phyloP scores from a whole-genome alignment of 2,113 vertebrate genomes.

The Rhinolophus ferrumequinum region DNA sequence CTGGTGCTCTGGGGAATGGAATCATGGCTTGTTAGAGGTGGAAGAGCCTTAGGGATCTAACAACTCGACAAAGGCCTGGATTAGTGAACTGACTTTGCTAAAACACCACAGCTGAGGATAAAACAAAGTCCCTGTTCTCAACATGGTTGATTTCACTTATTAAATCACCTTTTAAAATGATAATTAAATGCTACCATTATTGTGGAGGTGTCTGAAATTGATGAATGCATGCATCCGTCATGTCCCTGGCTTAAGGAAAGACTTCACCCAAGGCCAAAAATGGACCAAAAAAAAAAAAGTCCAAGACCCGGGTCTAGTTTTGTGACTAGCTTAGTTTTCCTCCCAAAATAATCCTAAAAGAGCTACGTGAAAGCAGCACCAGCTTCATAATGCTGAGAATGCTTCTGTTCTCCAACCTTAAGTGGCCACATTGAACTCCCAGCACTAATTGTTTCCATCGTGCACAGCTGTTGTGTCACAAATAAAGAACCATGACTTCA shows the following conservation, averaged over 20 bases:
- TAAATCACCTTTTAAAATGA: constrained; percentile 5
- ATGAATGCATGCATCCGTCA: background rate
- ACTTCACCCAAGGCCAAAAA: background rate
- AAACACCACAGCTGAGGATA: background rate
- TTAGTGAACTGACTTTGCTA: background rate
- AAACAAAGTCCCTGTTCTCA: background rate
- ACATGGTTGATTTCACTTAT: background rate
- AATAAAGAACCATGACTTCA: constrained; percentile 64
- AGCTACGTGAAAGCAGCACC: background rate
- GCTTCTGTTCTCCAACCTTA: constrained; percentile 17
- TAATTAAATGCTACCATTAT: background rate
- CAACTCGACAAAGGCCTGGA: background rate
- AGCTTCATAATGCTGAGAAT: constrained; percentile 16
- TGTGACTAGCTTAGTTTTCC: constrained; percentile 13
- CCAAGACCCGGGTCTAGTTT: background rate
- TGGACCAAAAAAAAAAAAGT: background rate
- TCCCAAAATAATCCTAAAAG: constrained; percentile 34
- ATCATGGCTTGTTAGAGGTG: background rate
- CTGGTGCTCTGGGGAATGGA: background rate
- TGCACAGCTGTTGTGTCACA: constrained; percentile 57
- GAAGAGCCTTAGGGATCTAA: background rate
- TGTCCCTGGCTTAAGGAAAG: background rate
- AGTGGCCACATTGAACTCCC: background rate
- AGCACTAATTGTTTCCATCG: constrained; percentile 56
- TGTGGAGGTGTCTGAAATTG: background rate